Percentiles rank a stretch among this genome's conserved stretches.
These are phyloP conservation scores for Aurelia aurita DNA, from an alignment of 30 jellyfish, hydroid and myxozoan species.

Conservation along the genomic window DNA sequence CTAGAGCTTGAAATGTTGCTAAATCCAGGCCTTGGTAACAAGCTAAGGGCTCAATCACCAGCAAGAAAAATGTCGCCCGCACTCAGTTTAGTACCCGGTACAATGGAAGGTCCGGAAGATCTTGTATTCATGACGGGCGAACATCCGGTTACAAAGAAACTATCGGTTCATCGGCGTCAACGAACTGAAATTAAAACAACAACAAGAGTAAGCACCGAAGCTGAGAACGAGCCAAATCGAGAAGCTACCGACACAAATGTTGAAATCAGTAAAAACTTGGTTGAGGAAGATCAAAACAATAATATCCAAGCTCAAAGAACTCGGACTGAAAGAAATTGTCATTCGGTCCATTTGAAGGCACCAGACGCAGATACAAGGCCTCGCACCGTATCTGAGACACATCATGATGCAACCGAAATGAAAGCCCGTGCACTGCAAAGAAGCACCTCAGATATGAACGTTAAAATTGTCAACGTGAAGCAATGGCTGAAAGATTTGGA, in stretches of 20 bases:
- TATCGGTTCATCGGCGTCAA: background rate
- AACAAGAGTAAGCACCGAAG: too few species aligned
- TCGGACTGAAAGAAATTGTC: too few species aligned
- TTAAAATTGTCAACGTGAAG: constrained; percentile 27
- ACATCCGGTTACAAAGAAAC: background rate
- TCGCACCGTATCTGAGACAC: background rate
- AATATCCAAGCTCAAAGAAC: too few species aligned
- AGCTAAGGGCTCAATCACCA: background rate
- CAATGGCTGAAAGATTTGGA: constrained; percentile 54
- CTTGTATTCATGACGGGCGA: too few species aligned
- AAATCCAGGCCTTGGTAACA: constrained; percentile 32
- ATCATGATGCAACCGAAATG: background rate
- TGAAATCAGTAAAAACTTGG: too few species aligned
- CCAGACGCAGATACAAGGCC: background rate
- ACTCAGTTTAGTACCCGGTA: background rate
- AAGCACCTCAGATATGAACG: constrained; percentile 27
- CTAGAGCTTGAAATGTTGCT: constrained; percentile 53
- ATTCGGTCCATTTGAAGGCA: too few species aligned
- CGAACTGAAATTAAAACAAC: too few species aligned
- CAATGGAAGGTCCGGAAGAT: background rate
- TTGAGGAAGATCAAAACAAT: too few species aligned
- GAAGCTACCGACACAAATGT: too few species aligned
- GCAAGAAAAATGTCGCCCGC: background rate
- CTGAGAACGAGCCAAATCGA: too few species aligned
- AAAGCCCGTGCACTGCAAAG: constrained; percentile 12